phyloP scores from a whole-genome alignment of 2,888 invertebrate genomes.

The Patella pellucida region DNA sequence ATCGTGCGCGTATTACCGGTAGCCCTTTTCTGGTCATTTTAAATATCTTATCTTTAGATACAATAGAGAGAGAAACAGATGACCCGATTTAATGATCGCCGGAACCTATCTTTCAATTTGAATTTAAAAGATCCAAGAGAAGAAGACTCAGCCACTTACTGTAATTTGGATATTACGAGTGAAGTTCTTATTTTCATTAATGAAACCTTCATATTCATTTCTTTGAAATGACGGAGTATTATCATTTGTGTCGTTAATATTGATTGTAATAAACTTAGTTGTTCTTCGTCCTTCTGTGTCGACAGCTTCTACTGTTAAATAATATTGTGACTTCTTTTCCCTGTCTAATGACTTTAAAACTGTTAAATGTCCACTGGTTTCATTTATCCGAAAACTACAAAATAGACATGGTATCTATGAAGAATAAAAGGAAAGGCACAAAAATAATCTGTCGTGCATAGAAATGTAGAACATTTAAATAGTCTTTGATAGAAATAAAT shows the following conservation, averaged over 20 bases:
- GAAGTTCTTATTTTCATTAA: constrained; percentile 82
- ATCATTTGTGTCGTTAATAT: constrained; percentile 62
- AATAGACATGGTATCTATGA: too few species aligned
- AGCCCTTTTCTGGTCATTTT: too few species aligned
- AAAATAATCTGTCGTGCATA: too few species aligned
- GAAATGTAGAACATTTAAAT: too few species aligned
- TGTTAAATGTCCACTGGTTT: constrained; percentile 77
- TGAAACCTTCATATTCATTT: constrained; percentile 72
- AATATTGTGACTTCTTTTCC: constrained; percentile 84
- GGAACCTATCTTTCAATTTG: too few species aligned
- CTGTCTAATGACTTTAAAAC: constrained; percentile 79
- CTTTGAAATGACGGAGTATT: constrained; percentile 56
- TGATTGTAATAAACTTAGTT: constrained; percentile 54
- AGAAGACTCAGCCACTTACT: constrained; percentile 58
- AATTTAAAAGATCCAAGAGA: too few species aligned
- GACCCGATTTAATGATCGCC: too few species aligned
- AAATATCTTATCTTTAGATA: too few species aligned
- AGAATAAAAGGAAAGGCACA: too few species aligned
- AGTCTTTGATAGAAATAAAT: too few species aligned
- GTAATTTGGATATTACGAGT: constrained; percentile 82
- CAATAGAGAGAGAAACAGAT: too few species aligned
- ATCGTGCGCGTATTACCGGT: too few species aligned
- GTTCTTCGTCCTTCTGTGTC: constrained; percentile 80
- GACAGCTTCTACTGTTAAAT: constrained; percentile 82
- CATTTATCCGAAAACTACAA: constrained; percentile 78